Base-by-base conservation (phyloP, 2,797 vertebrate genomes). In the Gobionotothen gibberifrons region DNA sequence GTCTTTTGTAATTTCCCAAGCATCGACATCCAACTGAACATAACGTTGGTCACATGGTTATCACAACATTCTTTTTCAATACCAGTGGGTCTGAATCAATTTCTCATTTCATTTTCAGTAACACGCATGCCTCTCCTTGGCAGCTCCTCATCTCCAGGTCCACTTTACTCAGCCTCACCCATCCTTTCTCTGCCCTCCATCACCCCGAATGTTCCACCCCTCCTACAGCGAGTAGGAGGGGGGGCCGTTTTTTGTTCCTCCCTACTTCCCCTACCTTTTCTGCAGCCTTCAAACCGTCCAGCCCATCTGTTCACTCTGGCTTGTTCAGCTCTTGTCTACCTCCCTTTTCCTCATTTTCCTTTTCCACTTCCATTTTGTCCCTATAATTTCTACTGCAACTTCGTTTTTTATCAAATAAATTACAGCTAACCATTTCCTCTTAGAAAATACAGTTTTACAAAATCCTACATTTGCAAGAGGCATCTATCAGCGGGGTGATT, bases 241-340 rank as follows among this genome's bases (percentile, higher is more conserved):
- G 32, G 32, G 32, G 74, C 9, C 42, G 46, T 61, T 67, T 67
- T 85, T 86, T 76, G 32, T 73, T 76, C 55, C 72, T 76, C 14
- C 0, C 47, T 60, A 48, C 64, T 82, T 69, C 61, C 70, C 65
- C 78, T 84, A 72, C 65, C 79, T 73, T 71, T 48, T 62, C 69
- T 63, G 69, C 58, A 78, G 78, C 62, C 69, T 80, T 79, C 70
- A 77, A 76, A 59, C 48, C 69, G 21, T 77, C 63, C 49, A 22
- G 79, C 72, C 87, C 80, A 86, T 85, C 84, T 87, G 77, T 86
- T 90, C 87, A 74, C 40, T 69, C 56, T 49, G 59, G 32, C 47
- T 76, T 69, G 65, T 76, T 72, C 71, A 71, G 75, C 71, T 44
- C 48, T 15, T 26, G 39, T 60, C 76, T 26, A 13, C 42, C 32